phyloP scores from a whole-genome alignment of 2,113 vertebrate genomes.

The Dasypus novemcinctus region DNA sequence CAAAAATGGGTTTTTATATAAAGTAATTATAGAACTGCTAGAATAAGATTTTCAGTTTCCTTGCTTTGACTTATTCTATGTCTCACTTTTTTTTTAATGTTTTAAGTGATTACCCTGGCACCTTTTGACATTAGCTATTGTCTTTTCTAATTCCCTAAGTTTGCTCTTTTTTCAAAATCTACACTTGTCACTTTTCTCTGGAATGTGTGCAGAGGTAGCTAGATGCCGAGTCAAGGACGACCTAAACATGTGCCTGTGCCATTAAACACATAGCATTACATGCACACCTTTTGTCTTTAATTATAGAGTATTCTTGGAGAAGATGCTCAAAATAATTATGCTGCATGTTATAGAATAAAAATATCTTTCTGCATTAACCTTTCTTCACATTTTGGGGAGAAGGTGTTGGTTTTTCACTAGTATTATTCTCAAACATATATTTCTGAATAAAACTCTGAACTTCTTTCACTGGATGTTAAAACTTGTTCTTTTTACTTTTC shows the following conservation, averaged over 20 bases:
- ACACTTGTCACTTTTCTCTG: constrained; percentile 26
- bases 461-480: constrained; percentile 54
- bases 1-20: background rate
- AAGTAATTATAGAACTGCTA: background rate
- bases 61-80: background rate
- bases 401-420: constrained; percentile 54
- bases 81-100: constrained; percentile 37
- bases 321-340: constrained; percentile 75
- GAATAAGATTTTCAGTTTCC: background rate
- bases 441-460: constrained; percentile 50
- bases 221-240: constrained; percentile 46
- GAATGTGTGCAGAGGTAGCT: constrained; percentile 40
- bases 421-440: constrained; percentile 62
- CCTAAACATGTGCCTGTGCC: constrained; percentile 42
- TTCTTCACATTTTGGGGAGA: constrained; percentile 71
- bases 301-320: constrained; percentile 70
- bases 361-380: constrained; percentile 75
- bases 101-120: background rate
- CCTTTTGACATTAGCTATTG: constrained; percentile 36
- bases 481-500: constrained; percentile 17
- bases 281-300: constrained; percentile 61
- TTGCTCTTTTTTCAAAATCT: constrained; percentile 54
- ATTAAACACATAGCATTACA: constrained; percentile 36
- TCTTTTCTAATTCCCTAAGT: constrained; percentile 54
- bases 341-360: constrained; percentile 78